These are phyloP conservation scores for Corydoras sp. DNA, from an alignment of 2,113 vertebrate species.

Conservation along the genomic window DNA sequence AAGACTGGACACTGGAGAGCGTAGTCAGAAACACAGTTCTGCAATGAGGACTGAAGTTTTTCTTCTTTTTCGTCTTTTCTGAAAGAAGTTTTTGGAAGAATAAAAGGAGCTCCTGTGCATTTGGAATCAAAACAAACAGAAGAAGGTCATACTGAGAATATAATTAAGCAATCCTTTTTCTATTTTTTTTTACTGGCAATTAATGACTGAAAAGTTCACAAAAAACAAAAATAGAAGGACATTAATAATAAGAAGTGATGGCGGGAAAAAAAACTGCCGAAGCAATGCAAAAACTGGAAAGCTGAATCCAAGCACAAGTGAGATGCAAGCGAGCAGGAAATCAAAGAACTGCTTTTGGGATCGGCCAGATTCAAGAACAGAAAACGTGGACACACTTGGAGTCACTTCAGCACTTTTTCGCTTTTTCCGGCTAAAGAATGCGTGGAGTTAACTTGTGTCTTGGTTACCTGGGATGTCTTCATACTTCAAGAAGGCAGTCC, in stretches of 20 bases:
- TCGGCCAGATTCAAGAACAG: slow-evolving; percentile 56
- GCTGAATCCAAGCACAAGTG: slow-evolving; percentile 68
- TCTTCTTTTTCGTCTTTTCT: slow-evolving; percentile 7
- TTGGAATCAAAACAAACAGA: slow-evolving; percentile 24
- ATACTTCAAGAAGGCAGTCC: slow-evolving; percentile 65
- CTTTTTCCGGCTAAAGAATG: slow-evolving; percentile 64
- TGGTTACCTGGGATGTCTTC: slow-evolving; percentile 64
- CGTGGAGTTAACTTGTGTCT: slow-evolving; percentile 55
- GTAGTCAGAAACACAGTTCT: no score
- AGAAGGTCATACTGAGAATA: no score
- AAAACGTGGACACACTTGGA: slow-evolving; percentile 1
- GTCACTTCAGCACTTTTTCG: slow-evolving; percentile 61
- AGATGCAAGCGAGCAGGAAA: slow-evolving; percentile 75
- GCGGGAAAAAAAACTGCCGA: slow-evolving; percentile 41
- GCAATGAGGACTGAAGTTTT: slow-evolving; percentile 27
- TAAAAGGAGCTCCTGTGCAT: slow-evolving; percentile 7
- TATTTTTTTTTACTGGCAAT: slow-evolving; percentile 46
- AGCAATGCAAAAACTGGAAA: slow-evolving; percentile 54
- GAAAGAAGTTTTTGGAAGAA: not conserved
- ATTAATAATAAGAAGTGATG: slow-evolving; percentile 31
- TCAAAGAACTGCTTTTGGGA: slow-evolving; percentile 61
- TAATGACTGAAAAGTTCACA: slow-evolving; percentile 26
- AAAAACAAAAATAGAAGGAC: slow-evolving; percentile 38
- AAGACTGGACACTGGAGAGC: slow-evolving; percentile 16
- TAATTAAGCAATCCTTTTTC: slow-evolving; percentile 27